Base-by-base conservation (phyloP, 1,140 invertebrate species). In the Aphaenogaster floridana region DNA sequence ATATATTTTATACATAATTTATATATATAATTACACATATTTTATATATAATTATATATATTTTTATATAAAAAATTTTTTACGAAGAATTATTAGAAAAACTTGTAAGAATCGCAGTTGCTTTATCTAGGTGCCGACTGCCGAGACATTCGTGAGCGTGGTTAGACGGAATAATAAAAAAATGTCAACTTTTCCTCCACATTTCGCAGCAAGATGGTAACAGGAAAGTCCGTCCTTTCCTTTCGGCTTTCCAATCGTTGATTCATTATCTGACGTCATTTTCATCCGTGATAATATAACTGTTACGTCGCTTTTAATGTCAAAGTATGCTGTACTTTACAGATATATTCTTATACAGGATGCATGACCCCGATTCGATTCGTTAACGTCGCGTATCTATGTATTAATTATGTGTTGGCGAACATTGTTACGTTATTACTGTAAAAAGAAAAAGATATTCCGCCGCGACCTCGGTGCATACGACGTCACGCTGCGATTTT, bases 191-290 rank as follows among this genome's bases (percentile, higher is more conserved):
- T 57, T 81, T 68, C 39, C 7, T 2, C 6, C 3, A 63, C 21
- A 78, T 50, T 52, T 28, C 34, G 3, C 7, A 9, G 36, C 3
- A 45, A 34, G 42, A 77, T 21, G 11, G 2, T 4, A 28, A 48
- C 11, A 54, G 61, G 52, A 81, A 81, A 71, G 15, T 71, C 8
- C 15, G 71, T 52, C 50, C n/a, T 28, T 57, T 81, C 50, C 52
- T 39, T 69, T 69, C n/a, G 3, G 5, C 39, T 68, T 68, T 68
- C 21, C 36, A 34, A 48, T 45, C 64, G 36, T 5, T 81, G 50
- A 81, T 69, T 81, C 64, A 69, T 57, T 1, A 0, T 81, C 5
- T 71, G 79, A 59, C 79, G 50, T 81, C 64, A 45, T 4, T 69
- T 21, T 66, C 7, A 48, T 52, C 34, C n/a, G 13, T 17, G n/a